Base-by-base conservation (phyloP, 1,140 invertebrate species). In the Drosophila parvula region DNA sequence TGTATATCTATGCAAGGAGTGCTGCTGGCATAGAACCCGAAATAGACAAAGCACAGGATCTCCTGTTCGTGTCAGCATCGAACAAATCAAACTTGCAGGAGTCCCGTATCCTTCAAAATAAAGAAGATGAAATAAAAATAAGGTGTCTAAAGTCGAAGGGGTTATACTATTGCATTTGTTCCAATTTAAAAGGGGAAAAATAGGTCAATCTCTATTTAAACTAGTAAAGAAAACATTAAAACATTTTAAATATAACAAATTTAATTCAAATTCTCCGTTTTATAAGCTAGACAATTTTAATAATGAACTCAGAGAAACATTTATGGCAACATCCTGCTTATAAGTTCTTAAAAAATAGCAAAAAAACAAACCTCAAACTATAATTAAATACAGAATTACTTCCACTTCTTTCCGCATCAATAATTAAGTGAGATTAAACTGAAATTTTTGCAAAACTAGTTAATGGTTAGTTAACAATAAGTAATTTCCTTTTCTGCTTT, bases 21-120 rank as follows among this genome's bases (percentile, higher is more conserved):
- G 62, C 50, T 74, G 27, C 22, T 57, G 62, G 30, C 67, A 53
- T 36, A 43, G 59, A 69, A 48, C 57, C 40, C 27, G 65, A 34
- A 51, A 64, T 51, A 65, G 65, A 69, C 64, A 65, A 51, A 43
- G 28, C 44, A 14, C 44, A 40, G 59, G 27, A 67, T 67, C 32
- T 61, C 16, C 58, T 38, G 58, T 62, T 61, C 34, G 16, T 48
- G 63, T 48, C 58, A 64, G 59, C 36, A 32, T 30, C 34, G 34
- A 64, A 48, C 12, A 41, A 48, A 67, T 67, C 34, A 16, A 67
- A 67, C 63, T 27, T 27, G 28, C 16, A 47, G 12, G 30, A 47
- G 28, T 7, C 34, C 51, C 34, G 51, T 34, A 63, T 41, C 11
- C 27, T 7, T 4, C 8, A 18, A 16, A n/a, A 11, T 16, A 2